These are phyloP conservation scores for Horisme vitalbata DNA, from an alignment of 2,888 invertebrate species.

Conservation along the genomic window DNA sequence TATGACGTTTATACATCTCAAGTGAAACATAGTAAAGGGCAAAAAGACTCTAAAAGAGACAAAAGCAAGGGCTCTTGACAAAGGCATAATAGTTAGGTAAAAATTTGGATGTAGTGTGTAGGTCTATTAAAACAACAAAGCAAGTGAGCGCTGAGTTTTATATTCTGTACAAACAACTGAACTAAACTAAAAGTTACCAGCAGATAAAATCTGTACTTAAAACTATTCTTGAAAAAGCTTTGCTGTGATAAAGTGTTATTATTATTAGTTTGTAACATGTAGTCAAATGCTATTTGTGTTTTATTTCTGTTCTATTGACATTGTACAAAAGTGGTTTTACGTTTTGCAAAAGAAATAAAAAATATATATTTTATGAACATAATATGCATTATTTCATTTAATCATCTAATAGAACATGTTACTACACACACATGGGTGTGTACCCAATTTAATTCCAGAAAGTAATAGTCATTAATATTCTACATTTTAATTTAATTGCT, in stretches of 20 bases:
- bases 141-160: slow-evolving; percentile 21
- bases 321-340: slow-evolving; percentile 24
- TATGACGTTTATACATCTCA: slow-evolving; percentile 95
- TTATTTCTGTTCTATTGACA: slow-evolving; percentile 31
- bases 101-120: slow-evolving; percentile 4
- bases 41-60: slow-evolving; percentile 33
- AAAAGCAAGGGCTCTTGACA: slow-evolving; percentile 14
- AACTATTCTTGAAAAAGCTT: slow-evolving; percentile 41
- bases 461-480: too few relatives aligned
- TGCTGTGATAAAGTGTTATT: slow-evolving; percentile 60
- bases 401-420: too few relatives aligned
- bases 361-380: slow-evolving; percentile 3
- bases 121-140: slow-evolving; percentile 12
- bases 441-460: too few relatives aligned
- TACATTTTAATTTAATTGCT: too few relatives aligned
- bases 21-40: slow-evolving; percentile 84
- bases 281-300: slow-evolving; percentile 1
- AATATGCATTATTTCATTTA: too few relatives aligned
- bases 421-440: too few relatives aligned
- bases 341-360: slow-evolving; percentile 11
- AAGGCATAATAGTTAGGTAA: slow-evolving; percentile 8
- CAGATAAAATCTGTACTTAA: slow-evolving; percentile 33
- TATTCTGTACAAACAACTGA: slow-evolving; percentile 6
- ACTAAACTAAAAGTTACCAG: not conserved
- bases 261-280: slow-evolving; percentile 32